Evolutionary conservation across 2,113 vertebrate genomes (phyloP).

Genomic region (Notiomystis cincta): DNA sequence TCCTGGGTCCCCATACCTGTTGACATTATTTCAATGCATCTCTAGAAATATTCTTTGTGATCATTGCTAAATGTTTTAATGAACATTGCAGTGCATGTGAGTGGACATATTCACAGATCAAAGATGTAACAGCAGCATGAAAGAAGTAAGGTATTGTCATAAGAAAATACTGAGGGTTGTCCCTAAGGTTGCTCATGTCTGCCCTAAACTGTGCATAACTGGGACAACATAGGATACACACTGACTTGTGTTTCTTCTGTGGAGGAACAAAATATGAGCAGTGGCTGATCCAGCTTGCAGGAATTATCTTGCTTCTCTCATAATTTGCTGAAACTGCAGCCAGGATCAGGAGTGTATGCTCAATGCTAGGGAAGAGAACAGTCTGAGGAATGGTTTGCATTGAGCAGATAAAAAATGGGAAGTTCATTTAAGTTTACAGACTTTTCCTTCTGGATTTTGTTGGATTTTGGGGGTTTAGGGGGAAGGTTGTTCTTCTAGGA

Average conservation of each 20-base stretch:
- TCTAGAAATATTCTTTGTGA: not conserved
- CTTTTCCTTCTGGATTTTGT: not conserved
- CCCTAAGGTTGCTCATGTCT: not conserved
- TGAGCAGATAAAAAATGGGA: not conserved
- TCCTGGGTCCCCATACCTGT: not conserved
- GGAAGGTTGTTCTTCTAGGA: not conserved
- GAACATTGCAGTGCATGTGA: not conserved
- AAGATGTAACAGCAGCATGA: not conserved
- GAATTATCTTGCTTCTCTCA: not conserved
- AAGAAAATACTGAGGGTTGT: accelerated
- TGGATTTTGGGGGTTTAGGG: not conserved
- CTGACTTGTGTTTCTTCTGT: not conserved
- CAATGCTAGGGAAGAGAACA: not conserved
- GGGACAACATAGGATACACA: not conserved
- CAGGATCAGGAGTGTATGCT: not conserved
- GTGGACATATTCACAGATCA: not conserved
- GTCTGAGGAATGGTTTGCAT: not conserved
- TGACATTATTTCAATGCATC: not conserved
- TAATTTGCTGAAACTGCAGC: not conserved
- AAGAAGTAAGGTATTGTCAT: not conserved
- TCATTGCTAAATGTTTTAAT: not conserved
- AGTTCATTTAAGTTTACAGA: not conserved
- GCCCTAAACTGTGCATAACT: not conserved
- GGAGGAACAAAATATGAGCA: not conserved
- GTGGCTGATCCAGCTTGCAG: not conserved